Evolutionary conservation across 1,140 invertebrate genomes (phyloP).

Genomic region (Hylaeus anthracinus): DNA sequence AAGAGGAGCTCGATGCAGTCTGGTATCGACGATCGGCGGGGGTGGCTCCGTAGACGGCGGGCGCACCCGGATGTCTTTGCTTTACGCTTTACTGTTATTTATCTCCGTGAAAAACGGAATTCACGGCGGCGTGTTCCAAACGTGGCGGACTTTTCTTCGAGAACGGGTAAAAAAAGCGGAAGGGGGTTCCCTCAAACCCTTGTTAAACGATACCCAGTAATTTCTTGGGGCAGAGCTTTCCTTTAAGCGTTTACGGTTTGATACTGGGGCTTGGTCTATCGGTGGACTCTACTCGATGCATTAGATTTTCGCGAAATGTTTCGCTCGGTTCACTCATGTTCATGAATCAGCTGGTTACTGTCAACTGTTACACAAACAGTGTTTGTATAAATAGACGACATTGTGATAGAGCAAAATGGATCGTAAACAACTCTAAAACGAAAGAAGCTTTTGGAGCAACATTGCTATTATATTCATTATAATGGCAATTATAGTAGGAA

Average conservation of each 20-base stretch:
- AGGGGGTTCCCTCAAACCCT: not conserved
- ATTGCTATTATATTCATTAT: too few relatives aligned
- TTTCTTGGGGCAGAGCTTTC: constrained; percentile 19
- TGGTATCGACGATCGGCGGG: constrained; percentile 55
- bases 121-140: constrained; percentile 16
- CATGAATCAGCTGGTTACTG: too few relatives aligned
- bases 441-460: too few relatives aligned
- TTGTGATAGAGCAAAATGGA: too few relatives aligned
- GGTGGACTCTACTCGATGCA: too few relatives aligned
- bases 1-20: constrained; percentile 43
- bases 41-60: constrained; percentile 36
- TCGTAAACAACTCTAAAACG: too few relatives aligned
- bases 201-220: constrained; percentile 35
- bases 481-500: too few relatives aligned
- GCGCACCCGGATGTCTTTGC: constrained; percentile 59
- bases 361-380: too few relatives aligned
- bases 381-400: too few relatives aligned
- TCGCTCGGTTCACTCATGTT: too few relatives aligned
- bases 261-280: not conserved
- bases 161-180: not conserved
- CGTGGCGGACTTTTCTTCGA: constrained; percentile 22
- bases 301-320: too few relatives aligned
- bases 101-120: constrained; percentile 62
- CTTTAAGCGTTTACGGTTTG: not conserved
- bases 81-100: constrained; percentile 69